Evolutionary conservation across 2,888 invertebrate species (phyloP).

Genomic region (Lepidochitona cinerea): DNA sequence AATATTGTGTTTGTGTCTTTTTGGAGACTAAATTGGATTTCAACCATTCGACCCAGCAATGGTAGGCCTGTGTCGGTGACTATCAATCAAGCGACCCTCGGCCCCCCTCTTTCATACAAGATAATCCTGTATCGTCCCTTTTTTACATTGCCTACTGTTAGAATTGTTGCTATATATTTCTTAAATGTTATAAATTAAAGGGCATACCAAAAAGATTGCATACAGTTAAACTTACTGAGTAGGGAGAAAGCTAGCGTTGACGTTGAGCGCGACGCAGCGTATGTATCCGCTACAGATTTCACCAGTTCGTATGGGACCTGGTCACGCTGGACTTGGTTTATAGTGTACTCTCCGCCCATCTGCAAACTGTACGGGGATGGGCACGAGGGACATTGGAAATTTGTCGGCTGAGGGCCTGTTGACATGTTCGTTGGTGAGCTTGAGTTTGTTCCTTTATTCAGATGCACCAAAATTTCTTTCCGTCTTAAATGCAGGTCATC

Average conservation of each 20-base stretch:
- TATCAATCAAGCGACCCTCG: no score
- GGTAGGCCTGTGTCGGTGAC: no score
- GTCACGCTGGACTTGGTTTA: neutral
- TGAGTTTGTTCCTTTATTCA: neutral
- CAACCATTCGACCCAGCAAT: no score
- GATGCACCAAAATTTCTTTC: slow-evolving; percentile 8
- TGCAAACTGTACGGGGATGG: neutral
- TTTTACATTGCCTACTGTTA: no score
- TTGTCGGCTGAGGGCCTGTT: neutral
- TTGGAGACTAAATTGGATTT: no score
- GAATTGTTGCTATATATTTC: no score
- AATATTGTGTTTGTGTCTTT: no score
- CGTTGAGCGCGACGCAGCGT: neutral
- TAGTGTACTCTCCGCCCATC: neutral
- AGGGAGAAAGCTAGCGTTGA: neutral
- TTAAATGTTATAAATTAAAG: no score
- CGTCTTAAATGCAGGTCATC: slow-evolving; percentile 11
- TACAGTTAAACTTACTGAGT: slow-evolving; percentile 4
- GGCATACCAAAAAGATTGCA: no score
- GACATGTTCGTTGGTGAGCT: neutral
- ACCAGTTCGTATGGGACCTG: neutral
- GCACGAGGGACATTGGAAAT: no score
- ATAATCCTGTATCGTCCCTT: no score
- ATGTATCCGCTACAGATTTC: neutral
- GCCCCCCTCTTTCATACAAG: no score